phyloP scores from a whole-genome alignment of 2,797 vertebrate species.

The Gobionotothen gibberifrons region DNA sequence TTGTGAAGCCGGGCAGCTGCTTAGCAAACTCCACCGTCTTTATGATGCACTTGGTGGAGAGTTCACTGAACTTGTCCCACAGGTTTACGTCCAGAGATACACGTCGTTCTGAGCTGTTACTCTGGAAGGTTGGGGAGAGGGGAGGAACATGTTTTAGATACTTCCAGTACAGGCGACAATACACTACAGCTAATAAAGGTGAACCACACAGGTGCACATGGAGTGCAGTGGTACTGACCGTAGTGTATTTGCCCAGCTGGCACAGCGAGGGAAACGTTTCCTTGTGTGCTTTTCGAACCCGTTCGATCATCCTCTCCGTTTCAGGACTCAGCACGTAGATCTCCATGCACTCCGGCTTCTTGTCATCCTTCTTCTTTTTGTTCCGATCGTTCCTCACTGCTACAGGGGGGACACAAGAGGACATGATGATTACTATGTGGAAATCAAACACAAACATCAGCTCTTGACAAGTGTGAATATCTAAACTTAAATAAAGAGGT shows the following conservation, averaged over 20 bases:
- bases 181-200: background rate
- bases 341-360: constrained; percentile 94
- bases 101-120: constrained; percentile 95
- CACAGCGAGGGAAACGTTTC: constrained; percentile 98
- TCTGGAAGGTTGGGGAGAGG: constrained; percentile 74
- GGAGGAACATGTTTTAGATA: background rate
- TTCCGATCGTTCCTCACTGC: constrained; percentile 97
- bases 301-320: constrained; percentile 96
- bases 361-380: constrained; percentile 98
- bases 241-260: constrained; percentile 99
- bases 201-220: constrained; percentile 4
- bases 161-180: background rate
- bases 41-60: constrained; percentile 99
- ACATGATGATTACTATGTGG: constrained; percentile 1
- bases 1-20: constrained; percentile 97
- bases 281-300: constrained; percentile 96
- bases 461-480: background rate
- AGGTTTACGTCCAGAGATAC: constrained; percentile 95
- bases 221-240: constrained; percentile 81
- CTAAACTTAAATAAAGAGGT: background rate
- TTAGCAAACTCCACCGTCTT: constrained; percentile 99
- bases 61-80: constrained; percentile 99
- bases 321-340: constrained; percentile 93
- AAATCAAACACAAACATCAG: background rate
- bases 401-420: constrained; percentile 58